phyloP scores from a whole-genome alignment of 2,888 invertebrate species.

The Ptilodon capucinus region DNA sequence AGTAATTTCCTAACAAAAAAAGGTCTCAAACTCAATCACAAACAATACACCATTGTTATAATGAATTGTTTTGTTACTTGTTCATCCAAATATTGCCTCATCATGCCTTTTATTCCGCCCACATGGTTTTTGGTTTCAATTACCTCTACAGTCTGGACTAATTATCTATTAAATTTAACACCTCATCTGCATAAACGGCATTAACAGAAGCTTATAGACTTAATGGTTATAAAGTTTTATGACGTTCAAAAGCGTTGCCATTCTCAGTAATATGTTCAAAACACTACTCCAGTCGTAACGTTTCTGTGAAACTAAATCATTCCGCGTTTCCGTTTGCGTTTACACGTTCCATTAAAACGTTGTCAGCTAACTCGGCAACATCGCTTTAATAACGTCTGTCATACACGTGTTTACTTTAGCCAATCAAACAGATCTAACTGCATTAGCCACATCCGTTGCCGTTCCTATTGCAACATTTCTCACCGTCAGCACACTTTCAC shows the following conservation, averaged over 20 bases:
- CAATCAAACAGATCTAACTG: conserved; percentile 69
- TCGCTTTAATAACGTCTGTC: conserved; percentile 61
- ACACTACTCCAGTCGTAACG: conserved; percentile 50
- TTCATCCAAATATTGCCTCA: conserved; percentile 57
- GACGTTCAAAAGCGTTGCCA: conserved; percentile 15
- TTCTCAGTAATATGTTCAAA: conserved; percentile 43
- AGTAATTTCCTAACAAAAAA: conserved; percentile 60
- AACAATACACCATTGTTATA: conserved; percentile 74
- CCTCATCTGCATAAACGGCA: neutral
- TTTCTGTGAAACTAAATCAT: conserved; percentile 62
- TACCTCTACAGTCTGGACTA: conserved; percentile 39
- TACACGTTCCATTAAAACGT: conserved; percentile 63
- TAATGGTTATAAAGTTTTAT: conserved; percentile 24
- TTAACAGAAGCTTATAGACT: conserved; percentile 6
- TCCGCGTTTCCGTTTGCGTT: conserved; percentile 63
- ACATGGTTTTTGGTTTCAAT: conserved; percentile 58
- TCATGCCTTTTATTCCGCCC: conserved; percentile 70
- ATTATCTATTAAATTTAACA: neutral
- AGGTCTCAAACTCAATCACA: conserved; percentile 52
- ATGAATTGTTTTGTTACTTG: conserved; percentile 70
- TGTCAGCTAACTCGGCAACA: conserved; percentile 52
- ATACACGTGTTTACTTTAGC: conserved; percentile 71
- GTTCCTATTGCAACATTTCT: conserved; percentile 49
- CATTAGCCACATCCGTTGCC: conserved; percentile 61
- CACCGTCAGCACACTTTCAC: conserved; percentile 64